Evolutionary conservation across 2,797 vertebrate genomes (phyloP).

Genomic region (Carapus acus): DNA sequence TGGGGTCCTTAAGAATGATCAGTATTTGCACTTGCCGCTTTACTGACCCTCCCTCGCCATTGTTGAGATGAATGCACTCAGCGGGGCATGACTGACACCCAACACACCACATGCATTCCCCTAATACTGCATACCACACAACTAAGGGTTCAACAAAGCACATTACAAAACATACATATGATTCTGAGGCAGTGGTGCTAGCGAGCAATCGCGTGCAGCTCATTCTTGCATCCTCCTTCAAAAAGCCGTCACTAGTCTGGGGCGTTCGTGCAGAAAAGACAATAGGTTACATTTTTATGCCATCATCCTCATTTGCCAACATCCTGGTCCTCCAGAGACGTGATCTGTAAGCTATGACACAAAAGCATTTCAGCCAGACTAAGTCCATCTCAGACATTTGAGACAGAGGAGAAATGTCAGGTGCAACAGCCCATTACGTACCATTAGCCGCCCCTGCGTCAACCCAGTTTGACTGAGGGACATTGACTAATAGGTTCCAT

Average conservation of each 20-base stretch:
- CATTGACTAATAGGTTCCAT: conserved; percentile 35
- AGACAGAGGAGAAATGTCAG: not conserved
- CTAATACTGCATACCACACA: conserved; percentile 47
- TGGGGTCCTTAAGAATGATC: not conserved
- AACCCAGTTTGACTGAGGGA: conserved; percentile 28
- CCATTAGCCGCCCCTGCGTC: conserved; percentile 4
- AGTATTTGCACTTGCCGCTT: not conserved
- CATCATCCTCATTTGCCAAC: not conserved
- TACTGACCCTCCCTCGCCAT: conserved; percentile 2
- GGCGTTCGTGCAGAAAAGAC: not conserved
- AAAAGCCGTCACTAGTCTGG: too few species aligned
- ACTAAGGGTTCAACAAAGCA: conserved; percentile 32
- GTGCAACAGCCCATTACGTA: conserved; percentile 4
- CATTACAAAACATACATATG: conserved; percentile 31
- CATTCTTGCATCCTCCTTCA: too few species aligned
- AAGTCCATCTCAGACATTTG: conserved; percentile 6
- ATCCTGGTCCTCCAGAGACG: not conserved
- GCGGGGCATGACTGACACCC: conserved; percentile 46
- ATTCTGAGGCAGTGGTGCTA: too few species aligned
- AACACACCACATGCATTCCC: conserved; percentile 54
- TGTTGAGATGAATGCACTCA: conserved; percentile 21
- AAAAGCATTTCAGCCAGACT: conserved; percentile 2
- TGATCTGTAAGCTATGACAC: not conserved
- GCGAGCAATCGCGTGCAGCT: too few species aligned
- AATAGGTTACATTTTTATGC: conserved; percentile 1